phyloP scores from a whole-genome alignment of 2,113 vertebrate genomes.

The Melospiza melodia region DNA sequence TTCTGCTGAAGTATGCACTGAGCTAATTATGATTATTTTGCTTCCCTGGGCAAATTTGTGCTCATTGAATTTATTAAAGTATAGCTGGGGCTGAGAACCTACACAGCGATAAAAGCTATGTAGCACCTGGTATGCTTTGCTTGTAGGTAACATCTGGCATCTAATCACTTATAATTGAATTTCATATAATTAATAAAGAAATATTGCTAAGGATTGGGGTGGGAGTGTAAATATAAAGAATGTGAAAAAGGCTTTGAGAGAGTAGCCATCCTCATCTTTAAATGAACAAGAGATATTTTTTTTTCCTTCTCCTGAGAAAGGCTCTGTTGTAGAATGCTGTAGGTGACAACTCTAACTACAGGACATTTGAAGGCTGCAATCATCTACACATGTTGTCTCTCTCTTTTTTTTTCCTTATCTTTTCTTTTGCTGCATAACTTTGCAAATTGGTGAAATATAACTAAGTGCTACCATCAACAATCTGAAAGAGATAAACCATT shows the following conservation, averaged over 20 bases:
- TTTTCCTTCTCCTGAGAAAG: neutral
- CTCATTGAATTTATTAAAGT: neutral
- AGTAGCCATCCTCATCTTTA: neutral
- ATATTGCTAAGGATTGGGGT: neutral
- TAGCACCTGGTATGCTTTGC: neutral
- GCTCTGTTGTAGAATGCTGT: neutral
- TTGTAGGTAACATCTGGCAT: neutral
- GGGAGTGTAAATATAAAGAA: neutral
- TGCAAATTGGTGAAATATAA: neutral
- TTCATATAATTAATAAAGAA: neutral
- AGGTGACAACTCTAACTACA: neutral
- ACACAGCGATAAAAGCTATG: neutral
- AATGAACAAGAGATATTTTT: neutral
- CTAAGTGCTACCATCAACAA: neutral
- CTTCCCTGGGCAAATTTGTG: slow-evolving; percentile 22
- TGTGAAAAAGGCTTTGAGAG: neutral
- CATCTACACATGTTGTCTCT: neutral
- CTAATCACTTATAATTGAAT: neutral
- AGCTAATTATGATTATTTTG: slow-evolving; percentile 26
- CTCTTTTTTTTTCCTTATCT: neutral
- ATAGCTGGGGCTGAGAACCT: neutral
- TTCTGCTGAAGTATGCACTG: neutral
- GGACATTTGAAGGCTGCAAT: neutral
- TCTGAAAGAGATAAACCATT: neutral
- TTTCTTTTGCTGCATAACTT: neutral